These are phyloP conservation scores for Acleris cristana DNA, from an alignment of 2,888 invertebrate species.

Conservation along the genomic window DNA sequence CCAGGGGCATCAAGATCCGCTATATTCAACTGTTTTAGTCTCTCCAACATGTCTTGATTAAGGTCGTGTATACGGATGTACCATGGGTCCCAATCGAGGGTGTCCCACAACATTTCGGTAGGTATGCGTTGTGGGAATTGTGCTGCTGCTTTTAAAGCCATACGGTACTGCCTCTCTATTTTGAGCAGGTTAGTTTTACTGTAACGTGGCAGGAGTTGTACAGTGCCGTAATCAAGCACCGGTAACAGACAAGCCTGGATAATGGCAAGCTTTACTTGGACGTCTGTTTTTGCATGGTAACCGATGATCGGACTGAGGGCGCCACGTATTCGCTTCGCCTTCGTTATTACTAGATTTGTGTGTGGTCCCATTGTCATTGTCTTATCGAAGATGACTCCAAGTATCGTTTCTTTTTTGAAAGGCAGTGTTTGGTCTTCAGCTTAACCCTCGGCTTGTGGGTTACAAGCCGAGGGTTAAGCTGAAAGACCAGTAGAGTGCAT, in stretches of 20 bases:
- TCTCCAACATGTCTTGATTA: no score
- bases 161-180: no score
- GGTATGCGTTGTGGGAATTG: no score
- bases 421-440: neutral
- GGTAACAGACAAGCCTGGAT: slow-evolving; percentile 7
- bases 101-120: no score
- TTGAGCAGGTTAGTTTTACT: slow-evolving; percentile 16
- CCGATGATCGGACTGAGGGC: slow-evolving; percentile 10
- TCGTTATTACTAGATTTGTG: slow-evolving; percentile 21
- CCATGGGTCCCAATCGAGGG: no score
- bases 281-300: neutral
- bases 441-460: no score
- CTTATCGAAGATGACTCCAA: slow-evolving; percentile 38
- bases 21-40: no score
- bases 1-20: neutral
- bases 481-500: no score
- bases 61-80: no score
- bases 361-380: slow-evolving; percentile 36
- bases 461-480: no score
- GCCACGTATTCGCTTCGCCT: slow-evolving; percentile 23
- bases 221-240: slow-evolving; percentile 29
- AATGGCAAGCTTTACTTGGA: neutral
- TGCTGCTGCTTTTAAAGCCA: no score
- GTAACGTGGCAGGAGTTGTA: slow-evolving; percentile 37
- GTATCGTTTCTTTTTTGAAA: slow-evolving; percentile 25